phyloP scores from a whole-genome alignment of 2,888 invertebrate species.

The Archips xylosteana region DNA sequence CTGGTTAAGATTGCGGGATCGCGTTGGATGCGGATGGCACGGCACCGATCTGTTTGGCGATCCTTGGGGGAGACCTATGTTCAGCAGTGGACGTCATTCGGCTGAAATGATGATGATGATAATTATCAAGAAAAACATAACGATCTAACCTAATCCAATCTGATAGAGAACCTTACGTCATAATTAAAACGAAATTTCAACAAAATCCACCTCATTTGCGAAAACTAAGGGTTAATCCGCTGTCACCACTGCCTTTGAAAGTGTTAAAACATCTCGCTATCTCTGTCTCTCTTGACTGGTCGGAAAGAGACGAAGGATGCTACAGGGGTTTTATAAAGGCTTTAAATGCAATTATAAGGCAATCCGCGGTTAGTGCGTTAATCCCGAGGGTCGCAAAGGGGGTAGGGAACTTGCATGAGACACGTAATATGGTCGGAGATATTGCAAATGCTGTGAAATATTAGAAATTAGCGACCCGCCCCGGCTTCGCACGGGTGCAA shows the following conservation, averaged over 20 bases:
- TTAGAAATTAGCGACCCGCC: no score
- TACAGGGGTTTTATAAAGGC: not conserved
- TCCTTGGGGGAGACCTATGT: no score
- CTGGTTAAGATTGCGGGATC: no score
- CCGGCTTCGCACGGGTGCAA: no score
- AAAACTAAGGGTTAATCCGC: conserved; percentile 20
- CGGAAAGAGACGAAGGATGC: not conserved
- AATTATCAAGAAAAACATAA: no score
- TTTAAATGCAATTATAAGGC: conserved; percentile 13
- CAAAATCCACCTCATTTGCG: conserved; percentile 1
- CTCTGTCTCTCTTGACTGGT: not conserved
- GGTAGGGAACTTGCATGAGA: not conserved
- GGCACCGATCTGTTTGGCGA: no score
- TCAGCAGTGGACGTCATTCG: no score
- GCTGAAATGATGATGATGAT: no score
- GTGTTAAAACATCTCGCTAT: not conserved
- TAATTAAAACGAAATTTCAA: conserved; percentile 16
- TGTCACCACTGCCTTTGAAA: conserved; percentile 19
- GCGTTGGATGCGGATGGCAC: no score
- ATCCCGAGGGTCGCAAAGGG: conserved; percentile 3
- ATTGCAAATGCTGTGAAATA: no score
- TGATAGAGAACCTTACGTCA: not conserved
- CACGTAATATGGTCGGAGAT: no score
- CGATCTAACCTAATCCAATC: not conserved
- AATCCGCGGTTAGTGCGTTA: conserved; percentile 18